phyloP scores from a whole-genome alignment of 2,113 vertebrate species.

The Piaya cayana region DNA sequence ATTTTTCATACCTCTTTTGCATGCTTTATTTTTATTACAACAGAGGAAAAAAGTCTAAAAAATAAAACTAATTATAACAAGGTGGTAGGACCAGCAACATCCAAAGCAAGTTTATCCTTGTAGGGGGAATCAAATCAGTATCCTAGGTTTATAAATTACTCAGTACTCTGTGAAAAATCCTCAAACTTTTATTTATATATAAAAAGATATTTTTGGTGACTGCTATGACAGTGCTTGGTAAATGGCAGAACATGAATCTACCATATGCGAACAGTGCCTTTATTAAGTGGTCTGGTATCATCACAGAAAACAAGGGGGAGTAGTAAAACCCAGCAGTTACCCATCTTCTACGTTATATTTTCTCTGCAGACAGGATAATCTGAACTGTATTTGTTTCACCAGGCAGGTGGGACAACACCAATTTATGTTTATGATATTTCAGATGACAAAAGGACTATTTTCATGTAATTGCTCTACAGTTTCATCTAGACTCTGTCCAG shows the following conservation, averaged over 20 bases:
- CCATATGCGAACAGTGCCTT: not conserved
- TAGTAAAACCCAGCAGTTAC: not conserved
- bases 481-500: rapidly evolving
- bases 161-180: not conserved
- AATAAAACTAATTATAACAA: not conserved
- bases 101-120: not conserved
- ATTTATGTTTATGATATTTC: not conserved
- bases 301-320: not conserved
- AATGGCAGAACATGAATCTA: not conserved
- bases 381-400: not conserved
- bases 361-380: not conserved
- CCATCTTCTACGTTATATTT: not conserved
- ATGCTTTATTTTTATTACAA: not conserved
- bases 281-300: not conserved
- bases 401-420: not conserved
- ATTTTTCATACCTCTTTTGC: not conserved
- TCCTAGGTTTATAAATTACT: not conserved
- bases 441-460: not conserved
- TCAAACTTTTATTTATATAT: too few relatives aligned
- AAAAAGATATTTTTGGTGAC: not conserved
- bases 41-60: not conserved
- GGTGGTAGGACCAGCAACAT: not conserved
- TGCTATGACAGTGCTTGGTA: not conserved
- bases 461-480: not conserved
- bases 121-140: not conserved